Evolutionary conservation across 2,797 vertebrate genomes (phyloP).

Genomic region (Pangasius sanitwongsei): DNA sequence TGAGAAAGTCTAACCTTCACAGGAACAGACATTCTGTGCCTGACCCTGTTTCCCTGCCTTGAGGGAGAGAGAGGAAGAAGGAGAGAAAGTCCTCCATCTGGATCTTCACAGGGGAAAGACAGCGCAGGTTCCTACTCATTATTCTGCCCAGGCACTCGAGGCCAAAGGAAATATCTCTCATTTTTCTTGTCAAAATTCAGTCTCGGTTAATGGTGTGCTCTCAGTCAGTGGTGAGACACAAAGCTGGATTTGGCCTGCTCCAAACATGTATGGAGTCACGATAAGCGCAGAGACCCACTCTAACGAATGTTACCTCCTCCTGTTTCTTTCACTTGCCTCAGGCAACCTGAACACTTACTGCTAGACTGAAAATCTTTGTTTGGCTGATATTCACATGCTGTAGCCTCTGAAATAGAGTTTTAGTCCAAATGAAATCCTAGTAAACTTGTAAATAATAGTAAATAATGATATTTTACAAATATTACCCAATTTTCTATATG

Average conservation of each 20-base stretch:
- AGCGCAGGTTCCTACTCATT: conserved; percentile 70
- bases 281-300: conserved; percentile 48
- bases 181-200: conserved; percentile 81
- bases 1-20: conserved; percentile 57
- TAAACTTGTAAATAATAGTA: neutral
- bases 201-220: conserved; percentile 71
- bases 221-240: conserved; percentile 70
- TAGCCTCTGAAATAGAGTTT: neutral
- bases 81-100: conserved; percentile 57
- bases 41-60: conserved; percentile 63
- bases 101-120: conserved; percentile 63
- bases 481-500: neutral
- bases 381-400: conserved; percentile 1
- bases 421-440: neutral
- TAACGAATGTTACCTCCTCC: conserved; percentile 34
- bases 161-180: conserved; percentile 75
- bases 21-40: conserved; percentile 54
- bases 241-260: conserved; percentile 54
- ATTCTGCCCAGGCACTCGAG: conserved; percentile 78
- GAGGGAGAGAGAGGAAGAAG: conserved; percentile 40
- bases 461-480: neutral
- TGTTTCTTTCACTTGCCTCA: conserved; percentile 35
- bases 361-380: conserved; percentile 15
- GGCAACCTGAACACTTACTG: conserved; percentile 56
- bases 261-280: conserved; percentile 53